Evolutionary conservation across 92 coral and sea anemone species (phyloP).

Genomic region (Siderastrea siderea): DNA sequence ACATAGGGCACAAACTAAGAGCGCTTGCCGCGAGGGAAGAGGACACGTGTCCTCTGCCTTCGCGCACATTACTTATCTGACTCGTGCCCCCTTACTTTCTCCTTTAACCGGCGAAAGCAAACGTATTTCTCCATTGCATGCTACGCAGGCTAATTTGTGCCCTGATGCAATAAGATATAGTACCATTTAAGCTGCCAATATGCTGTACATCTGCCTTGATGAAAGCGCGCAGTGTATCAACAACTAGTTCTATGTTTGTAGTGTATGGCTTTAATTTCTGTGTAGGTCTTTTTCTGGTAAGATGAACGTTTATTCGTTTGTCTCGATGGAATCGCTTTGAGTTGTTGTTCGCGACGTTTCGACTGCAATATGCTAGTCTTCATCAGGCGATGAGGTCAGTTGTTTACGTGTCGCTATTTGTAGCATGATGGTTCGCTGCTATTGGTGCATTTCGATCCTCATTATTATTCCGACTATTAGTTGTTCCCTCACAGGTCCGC

Average conservation of each 20-base stretch:
- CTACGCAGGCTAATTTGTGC: neutral
- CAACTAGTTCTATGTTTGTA: neutral
- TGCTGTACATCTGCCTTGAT: neutral
- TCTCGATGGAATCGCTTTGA: no score
- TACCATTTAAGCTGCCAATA: neutral
- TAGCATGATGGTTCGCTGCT: no score
- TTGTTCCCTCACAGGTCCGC: no score
- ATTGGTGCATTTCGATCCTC: no score
- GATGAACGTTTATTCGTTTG: no score
- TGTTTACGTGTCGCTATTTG: no score
- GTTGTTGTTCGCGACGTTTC: no score
- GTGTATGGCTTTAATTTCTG: neutral
- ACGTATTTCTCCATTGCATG: neutral
- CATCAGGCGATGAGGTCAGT: no score
- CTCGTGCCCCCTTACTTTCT: neutral
- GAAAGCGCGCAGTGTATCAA: neutral
- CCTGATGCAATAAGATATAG: neutral
- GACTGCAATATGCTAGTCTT: no score
- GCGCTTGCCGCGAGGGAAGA: neutral
- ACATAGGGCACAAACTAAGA: neutral
- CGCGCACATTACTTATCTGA: neutral
- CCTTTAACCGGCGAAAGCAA: neutral
- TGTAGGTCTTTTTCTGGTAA: neutral
- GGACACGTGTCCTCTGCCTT: neutral
- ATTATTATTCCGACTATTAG: no score